Base-by-base conservation (phyloP, 2,888 invertebrate genomes). In the Euphydryas editha region DNA sequence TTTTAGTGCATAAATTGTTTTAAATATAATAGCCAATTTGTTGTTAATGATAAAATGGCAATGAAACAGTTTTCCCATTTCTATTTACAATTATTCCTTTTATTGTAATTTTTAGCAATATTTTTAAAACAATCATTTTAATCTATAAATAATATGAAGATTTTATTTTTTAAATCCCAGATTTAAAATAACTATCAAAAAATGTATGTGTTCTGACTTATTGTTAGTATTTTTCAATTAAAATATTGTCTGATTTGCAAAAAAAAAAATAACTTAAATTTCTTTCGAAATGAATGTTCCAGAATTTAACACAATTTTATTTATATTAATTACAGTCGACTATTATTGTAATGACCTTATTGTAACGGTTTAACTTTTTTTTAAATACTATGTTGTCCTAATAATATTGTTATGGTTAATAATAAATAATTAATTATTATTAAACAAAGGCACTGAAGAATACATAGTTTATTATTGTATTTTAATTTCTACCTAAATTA, bases 401-500 rank as follows among this genome's bases (percentile, higher is more conserved):
- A 56, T 39, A 49, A 59, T 47, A 57, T 13, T 49, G 49, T 62
- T 67, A 10, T 61, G 64, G 37, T 60, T 46, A 61, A 54, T 49
- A 46, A 57, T 51, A 17, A 46, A 46, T 51, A 30, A 24, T 30
- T 30, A 30, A n/a, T 51, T 51, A 24, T 63, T 46, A 57, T 63
- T 57, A 60, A 30, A 55, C 3, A 24, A 47, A 46, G 36, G 59
- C 46, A 39, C 30, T 58, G 44, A 54, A 59, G 24, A 59, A 36
- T 46, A 61, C 75, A 70, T 68, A 67, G 67, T 74, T 65, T 71
- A 69, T 76, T 60, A 66, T 65, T 56, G 47, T 74, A 72, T 77
- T 78, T 72, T 72, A 39, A 75, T 73, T 77, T 79, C 74, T 75
- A 74, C 74, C 73, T 73, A 70, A 74, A 75, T 71, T 70, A 59